Conservation (phyloP, 2,888 invertebrate species). For the Alloplasta piceator region DNA sequence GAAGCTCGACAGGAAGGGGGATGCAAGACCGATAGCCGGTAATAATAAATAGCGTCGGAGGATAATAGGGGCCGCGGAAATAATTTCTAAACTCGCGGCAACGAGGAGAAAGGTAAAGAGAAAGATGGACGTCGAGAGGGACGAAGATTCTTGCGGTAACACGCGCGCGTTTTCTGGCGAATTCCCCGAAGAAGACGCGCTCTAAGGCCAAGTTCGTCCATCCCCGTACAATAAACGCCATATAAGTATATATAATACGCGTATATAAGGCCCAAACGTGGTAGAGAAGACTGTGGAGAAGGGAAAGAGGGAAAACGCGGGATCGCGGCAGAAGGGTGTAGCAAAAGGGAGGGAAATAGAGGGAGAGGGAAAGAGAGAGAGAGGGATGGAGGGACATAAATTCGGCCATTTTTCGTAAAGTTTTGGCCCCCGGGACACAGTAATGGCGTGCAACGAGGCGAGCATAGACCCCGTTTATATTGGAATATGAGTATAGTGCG, state of each 20-base stretch:
- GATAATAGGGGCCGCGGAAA: slow-evolving; percentile 71
- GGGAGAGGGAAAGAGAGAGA: not conserved
- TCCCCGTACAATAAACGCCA: slow-evolving; percentile 47
- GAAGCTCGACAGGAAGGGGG: slow-evolving; percentile 35
- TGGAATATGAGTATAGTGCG: slow-evolving; percentile 72
- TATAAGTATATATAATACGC: slow-evolving; percentile 23
- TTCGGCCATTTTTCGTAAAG: slow-evolving; percentile 73
- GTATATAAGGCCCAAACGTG: slow-evolving; percentile 20
- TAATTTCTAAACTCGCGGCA: slow-evolving; percentile 71
- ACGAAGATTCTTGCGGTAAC: slow-evolving; percentile 33
- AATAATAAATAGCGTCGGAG: slow-evolving; percentile 79
- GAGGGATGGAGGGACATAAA: slow-evolving; percentile 65
- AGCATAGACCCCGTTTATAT: slow-evolving; percentile 76
- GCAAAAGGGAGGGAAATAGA: too few relatives aligned
- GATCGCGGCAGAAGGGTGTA: slow-evolving; percentile 21
- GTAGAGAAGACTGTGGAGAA: slow-evolving; percentile 23
- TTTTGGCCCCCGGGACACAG: slow-evolving; percentile 79
- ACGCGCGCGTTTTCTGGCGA: slow-evolving; percentile 25
- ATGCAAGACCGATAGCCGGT: slow-evolving; percentile 74
- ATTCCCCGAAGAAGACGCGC: slow-evolving; percentile 49
- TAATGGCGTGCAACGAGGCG: slow-evolving; percentile 78
- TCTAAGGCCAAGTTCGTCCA: slow-evolving; percentile 60
- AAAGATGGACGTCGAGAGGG: not conserved
- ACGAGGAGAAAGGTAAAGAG: slow-evolving; percentile 21
- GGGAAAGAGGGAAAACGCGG: slow-evolving; percentile 56